These are phyloP conservation scores for Lophius americanus DNA, from an alignment of 2,797 vertebrate genomes.

Conservation along the genomic window DNA sequence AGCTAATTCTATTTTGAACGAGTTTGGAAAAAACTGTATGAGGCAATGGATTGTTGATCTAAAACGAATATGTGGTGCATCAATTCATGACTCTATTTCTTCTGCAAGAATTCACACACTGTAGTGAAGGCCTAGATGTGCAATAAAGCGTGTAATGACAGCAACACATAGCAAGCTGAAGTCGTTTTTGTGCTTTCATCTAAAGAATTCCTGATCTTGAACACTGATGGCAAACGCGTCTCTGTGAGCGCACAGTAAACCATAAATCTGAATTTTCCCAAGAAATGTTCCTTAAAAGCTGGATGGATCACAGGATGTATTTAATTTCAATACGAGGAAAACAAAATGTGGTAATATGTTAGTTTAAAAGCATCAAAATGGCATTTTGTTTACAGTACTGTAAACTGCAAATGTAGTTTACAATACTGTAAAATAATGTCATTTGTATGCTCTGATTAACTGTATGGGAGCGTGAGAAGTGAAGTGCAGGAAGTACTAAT, in stretches of 20 bases:
- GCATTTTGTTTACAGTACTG: too few relatives aligned
- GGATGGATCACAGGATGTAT: neutral
- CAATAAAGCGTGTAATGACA: slow-evolving; percentile 21
- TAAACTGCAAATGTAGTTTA: too few relatives aligned
- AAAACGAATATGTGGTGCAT: neutral
- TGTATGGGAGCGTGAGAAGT: neutral
- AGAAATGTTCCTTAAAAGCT: neutral
- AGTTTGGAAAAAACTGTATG: neutral
- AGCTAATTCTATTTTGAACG: neutral
- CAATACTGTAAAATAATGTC: neutral
- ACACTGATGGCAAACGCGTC: slow-evolving; percentile 16
- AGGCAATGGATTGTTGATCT: neutral
- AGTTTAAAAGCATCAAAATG: too few relatives aligned
- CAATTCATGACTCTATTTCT: neutral
- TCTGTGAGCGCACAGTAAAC: slow-evolving; percentile 5
- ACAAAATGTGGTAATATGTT: neutral
- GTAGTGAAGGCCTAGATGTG: slow-evolving; percentile 29
- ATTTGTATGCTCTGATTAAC: neutral
- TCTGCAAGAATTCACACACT: slow-evolving; percentile 10
- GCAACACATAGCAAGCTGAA: slow-evolving; percentile 1
- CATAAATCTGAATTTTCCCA: slow-evolving; percentile 13
- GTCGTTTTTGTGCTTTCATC: slow-evolving; percentile 20
- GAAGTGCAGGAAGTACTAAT: slow-evolving; percentile 13
- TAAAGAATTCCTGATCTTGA: slow-evolving; percentile 34
- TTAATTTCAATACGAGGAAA: slow-evolving; percentile 4